These are phyloP conservation scores for Tetanocera ferruginea DNA, from an alignment of 2,888 invertebrate species.

Conservation along the genomic window DNA sequence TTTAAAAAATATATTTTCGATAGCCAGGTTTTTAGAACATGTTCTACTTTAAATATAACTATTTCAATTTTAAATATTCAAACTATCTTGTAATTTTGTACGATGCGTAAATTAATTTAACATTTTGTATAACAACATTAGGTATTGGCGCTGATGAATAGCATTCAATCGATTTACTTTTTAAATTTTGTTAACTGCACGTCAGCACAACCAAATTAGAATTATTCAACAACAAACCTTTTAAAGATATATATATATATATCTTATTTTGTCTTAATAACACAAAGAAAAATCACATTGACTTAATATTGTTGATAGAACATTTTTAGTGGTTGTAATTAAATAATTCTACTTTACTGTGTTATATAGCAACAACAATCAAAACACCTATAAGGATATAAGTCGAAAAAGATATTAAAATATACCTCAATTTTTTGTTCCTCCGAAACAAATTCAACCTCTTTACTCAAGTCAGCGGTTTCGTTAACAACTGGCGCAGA, in stretches of 20 bases:
- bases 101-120: slow-evolving; percentile 33
- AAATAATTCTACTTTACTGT: slow-evolving; percentile 51
- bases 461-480: slow-evolving; percentile 72
- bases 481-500: slow-evolving; percentile 59
- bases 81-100: not conserved
- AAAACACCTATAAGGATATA: slow-evolving; percentile 30
- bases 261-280: not conserved
- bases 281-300: not conserved
- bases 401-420: not conserved
- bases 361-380: slow-evolving; percentile 41
- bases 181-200: slow-evolving; percentile 53
- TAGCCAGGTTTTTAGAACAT: no score
- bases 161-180: slow-evolving; percentile 27
- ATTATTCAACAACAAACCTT: slow-evolving; percentile 42
- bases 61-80: not conserved
- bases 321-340: not conserved
- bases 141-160: slow-evolving; percentile 52
- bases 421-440: slow-evolving; percentile 71
- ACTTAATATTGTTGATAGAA: no score
- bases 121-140: slow-evolving; percentile 56
- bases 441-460: slow-evolving; percentile 77
- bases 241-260: not conserved
- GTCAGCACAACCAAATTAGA: slow-evolving; percentile 59
- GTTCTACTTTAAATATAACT: no score
- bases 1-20: no score